These are phyloP conservation scores for Pristionchus exspectatus DNA, from an alignment of 2,888 invertebrate genomes.

Conservation along the genomic window DNA sequence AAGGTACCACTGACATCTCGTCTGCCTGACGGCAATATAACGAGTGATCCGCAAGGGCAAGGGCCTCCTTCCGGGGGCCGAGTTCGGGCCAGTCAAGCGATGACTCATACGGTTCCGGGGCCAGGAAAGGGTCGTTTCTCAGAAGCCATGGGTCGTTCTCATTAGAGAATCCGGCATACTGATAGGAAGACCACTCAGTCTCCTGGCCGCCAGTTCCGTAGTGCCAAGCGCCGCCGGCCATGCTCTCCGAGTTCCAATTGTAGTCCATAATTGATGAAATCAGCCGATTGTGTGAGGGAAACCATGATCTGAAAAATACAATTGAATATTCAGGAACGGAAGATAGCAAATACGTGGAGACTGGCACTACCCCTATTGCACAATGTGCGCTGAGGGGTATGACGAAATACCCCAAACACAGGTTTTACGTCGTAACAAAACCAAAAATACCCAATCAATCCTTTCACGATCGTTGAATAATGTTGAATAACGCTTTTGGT, in stretches of 20 bases:
- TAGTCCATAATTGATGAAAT: not conserved
- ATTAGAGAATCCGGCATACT: not conserved
- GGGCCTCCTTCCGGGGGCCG: slow-evolving; percentile 55
- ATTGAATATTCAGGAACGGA: not conserved
- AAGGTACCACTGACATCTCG: slow-evolving; percentile 48
- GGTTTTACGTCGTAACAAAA: not conserved
- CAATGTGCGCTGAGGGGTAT: not conserved
- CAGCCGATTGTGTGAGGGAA: slow-evolving; percentile 50
- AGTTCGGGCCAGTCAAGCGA: slow-evolving; percentile 45
- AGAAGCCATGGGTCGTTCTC: slow-evolving; percentile 38
- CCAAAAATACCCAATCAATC: not conserved
- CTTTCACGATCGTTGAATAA: not conserved
- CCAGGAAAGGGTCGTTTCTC: slow-evolving; percentile 48
- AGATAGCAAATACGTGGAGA: not conserved
- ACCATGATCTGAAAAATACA: slow-evolving; percentile 31
- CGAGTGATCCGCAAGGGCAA: slow-evolving; percentile 53
- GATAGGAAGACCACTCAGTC: slow-evolving; percentile 41
- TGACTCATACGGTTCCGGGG: slow-evolving; percentile 9
- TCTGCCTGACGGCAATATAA: slow-evolving; percentile 52
- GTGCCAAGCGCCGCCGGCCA: not conserved
- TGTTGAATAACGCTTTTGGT: not conserved
- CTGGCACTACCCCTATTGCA: slow-evolving; percentile 23
- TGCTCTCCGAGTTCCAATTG: slow-evolving; percentile 53
- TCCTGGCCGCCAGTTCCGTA: slow-evolving; percentile 34
- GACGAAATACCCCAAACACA: slow-evolving; percentile 11